Percentiles rank a stretch among this genome's conserved stretches.
Evolutionary conservation across 2,888 invertebrate genomes (phyloP).

Genomic region (Drosophila mulleri): DNA sequence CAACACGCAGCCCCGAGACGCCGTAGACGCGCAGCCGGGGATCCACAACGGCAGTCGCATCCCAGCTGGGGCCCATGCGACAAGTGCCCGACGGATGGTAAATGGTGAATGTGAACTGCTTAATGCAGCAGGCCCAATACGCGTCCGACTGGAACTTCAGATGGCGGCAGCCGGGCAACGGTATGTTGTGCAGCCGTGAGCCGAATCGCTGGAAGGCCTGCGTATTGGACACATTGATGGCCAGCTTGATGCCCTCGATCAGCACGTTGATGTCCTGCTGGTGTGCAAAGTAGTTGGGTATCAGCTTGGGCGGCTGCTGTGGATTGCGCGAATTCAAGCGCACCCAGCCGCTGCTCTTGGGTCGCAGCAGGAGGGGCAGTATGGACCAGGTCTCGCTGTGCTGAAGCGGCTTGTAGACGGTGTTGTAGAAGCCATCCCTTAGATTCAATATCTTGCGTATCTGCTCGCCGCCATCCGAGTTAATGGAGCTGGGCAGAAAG

Average conservation of each 20-base stretch:
- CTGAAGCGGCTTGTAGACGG: slow-evolving; percentile 92
- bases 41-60: slow-evolving; percentile 92
- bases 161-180: slow-evolving; percentile 93
- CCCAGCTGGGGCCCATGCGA: slow-evolving; percentile 93
- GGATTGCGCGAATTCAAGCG: slow-evolving; percentile 93
- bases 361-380: slow-evolving; percentile 91
- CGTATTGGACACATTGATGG: slow-evolving; percentile 91
- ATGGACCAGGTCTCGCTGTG: slow-evolving; percentile 94
- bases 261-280: slow-evolving; percentile 92
- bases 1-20: slow-evolving; percentile 90
- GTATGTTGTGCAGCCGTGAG: slow-evolving; percentile 91
- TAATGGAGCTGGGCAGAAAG: slow-evolving; percentile 93
- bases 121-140: slow-evolving; percentile 94
- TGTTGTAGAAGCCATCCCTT: slow-evolving; percentile 92
- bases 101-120: slow-evolving; percentile 93
- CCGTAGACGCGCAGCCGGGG: slow-evolving; percentile 91
- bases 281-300: slow-evolving; percentile 96
- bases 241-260: slow-evolving; percentile 94
- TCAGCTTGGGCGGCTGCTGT: slow-evolving; percentile 92
- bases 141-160: slow-evolving; percentile 90
- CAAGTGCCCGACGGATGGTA: slow-evolving; percentile 94
- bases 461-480: slow-evolving; percentile 93
- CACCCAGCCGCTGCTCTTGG: slow-evolving; percentile 95
- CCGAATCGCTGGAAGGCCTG: slow-evolving; percentile 92
- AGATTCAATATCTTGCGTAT: slow-evolving; percentile 91